Base-by-base conservation (phyloP, 2,113 vertebrate genomes). In the Chaetops frenatus region DNA sequence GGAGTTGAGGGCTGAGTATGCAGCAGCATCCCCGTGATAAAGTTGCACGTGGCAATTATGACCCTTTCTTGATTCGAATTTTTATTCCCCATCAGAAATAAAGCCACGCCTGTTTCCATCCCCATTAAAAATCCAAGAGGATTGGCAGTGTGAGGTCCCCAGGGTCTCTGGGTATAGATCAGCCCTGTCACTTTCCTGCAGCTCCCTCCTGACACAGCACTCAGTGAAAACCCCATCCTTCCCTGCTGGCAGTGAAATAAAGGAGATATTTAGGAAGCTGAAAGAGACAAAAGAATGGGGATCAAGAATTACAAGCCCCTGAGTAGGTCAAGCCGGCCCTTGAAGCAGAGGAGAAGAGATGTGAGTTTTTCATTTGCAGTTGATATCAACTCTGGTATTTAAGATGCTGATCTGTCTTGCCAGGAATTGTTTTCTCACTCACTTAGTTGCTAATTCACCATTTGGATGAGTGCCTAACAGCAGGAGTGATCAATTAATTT, bases 401-500 rank as follows among this genome's bases (percentile, higher is more conserved):
- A 85, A 76, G 70, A 87, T 61, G 53, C n/a, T 87, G 73, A 40
- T 79, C 40, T 42, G 23, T 91, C 71, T 77, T 73, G 66, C 67
- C 78, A 80, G 90, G 47, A 95, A 70, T 51, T 51, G 64, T 90
- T 96, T 95, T 94, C 93, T 95, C 93, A 70, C 89, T 57, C 62
- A 4, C 45, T 86, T 94, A 95, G 88, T 94, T 94, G 71, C 92
- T 90, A 76, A 95, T 91, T 96, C 85, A 72, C 81, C 42, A 23
- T 60, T 28, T 97, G 95, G 87, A 61, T 88, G 81, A 88, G 67
- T 90, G 92, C 88, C 78, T 92, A 78, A 90, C 86, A 96, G 57
- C 72, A 88, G 88, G 69, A 80, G 70, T 60, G 40, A 96, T 91
- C 88, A 65, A 81, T 95, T 95, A 88, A 93, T 96, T 95, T 92